A percentile compares a stretch with the other conserved stretches of the same genome.
These are phyloP conservation scores for Puffinus mauretanicus DNA, from an alignment of 2,113 vertebrate genomes.

Conservation along the genomic window DNA sequence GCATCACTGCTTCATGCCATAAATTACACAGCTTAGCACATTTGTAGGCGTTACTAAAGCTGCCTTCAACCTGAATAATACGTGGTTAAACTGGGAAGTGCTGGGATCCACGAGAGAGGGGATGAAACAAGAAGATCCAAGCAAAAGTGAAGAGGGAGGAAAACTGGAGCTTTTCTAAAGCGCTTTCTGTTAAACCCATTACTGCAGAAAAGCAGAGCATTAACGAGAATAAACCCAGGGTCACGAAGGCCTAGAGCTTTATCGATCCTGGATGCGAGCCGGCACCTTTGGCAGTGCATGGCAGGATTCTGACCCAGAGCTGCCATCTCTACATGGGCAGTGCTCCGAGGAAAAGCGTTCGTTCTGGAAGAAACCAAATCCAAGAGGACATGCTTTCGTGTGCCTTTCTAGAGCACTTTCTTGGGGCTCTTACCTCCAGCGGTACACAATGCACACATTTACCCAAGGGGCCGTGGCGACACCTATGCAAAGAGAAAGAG, in stretches of 20 bases:
- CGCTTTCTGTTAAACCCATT: not conserved
- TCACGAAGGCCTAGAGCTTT: not conserved
- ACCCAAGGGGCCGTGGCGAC: constrained; percentile 91
- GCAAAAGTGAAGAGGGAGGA: not conserved
- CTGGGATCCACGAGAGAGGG: not conserved
- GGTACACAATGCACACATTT: constrained; percentile 98
- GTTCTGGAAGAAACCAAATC: not conserved
- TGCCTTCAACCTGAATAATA: not conserved
- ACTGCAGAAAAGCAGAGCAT: not conserved
- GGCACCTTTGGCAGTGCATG: not conserved
- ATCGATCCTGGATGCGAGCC: not conserved
- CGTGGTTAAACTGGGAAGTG: not conserved
- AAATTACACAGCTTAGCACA: not conserved
- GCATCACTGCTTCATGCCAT: not conserved
- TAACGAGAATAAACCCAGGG: not conserved
- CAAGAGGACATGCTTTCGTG: not conserved
- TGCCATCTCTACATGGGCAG: not conserved
- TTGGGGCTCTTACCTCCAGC: constrained; percentile 84
- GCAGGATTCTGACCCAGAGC: not conserved
- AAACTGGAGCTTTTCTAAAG: not conserved
- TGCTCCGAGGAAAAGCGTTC: not conserved
- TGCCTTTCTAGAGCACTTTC: not conserved
- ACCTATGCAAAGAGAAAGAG: constrained; percentile 74
- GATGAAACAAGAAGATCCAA: not conserved
- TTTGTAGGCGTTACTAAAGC: not conserved